A percentile compares a stretch with the other conserved stretches of the same genome.
Conservation (phyloP, 2,888 invertebrate genomes). For the Dynastes hyllus region DNA sequence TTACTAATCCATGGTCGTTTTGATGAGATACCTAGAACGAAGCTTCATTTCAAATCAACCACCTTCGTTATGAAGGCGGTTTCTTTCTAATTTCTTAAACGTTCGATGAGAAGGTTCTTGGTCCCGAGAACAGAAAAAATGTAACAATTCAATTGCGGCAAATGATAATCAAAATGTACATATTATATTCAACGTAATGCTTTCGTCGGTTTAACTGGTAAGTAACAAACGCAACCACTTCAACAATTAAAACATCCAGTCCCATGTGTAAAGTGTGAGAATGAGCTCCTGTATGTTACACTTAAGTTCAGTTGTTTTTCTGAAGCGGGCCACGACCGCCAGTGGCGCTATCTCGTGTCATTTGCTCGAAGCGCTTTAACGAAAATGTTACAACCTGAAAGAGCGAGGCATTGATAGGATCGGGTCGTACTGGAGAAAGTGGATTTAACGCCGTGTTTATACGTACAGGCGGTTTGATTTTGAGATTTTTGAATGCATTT, state of each 20-base stretch:
- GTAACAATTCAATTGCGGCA: not conserved
- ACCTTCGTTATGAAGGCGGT: no score
- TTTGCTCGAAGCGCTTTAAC: constrained; percentile 13
- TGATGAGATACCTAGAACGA: no score
- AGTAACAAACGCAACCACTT: not conserved
- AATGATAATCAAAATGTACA: not conserved
- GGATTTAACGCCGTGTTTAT: not conserved
- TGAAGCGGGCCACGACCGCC: not conserved
- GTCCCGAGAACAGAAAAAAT: no score
- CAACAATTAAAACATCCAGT: not conserved
- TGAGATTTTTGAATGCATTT: no score
- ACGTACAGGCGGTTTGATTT: no score
- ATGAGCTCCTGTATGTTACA: not conserved
- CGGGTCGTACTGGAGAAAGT: not conserved
- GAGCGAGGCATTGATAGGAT: not conserved
- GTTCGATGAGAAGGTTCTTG: no score
- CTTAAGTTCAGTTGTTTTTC: not conserved
- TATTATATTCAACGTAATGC: not conserved
- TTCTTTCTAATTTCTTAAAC: no score
- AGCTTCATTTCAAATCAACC: no score
- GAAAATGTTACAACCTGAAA: constrained; percentile 14
- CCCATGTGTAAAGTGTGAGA: not conserved
- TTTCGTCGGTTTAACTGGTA: not conserved
- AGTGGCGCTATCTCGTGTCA: constrained; percentile 23
- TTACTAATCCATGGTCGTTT: no score